These are phyloP conservation scores for Cassiopea andromeda DNA, from an alignment of 30 jellyfish, hydroid and myxozoan genomes.

Conservation along the genomic window DNA sequence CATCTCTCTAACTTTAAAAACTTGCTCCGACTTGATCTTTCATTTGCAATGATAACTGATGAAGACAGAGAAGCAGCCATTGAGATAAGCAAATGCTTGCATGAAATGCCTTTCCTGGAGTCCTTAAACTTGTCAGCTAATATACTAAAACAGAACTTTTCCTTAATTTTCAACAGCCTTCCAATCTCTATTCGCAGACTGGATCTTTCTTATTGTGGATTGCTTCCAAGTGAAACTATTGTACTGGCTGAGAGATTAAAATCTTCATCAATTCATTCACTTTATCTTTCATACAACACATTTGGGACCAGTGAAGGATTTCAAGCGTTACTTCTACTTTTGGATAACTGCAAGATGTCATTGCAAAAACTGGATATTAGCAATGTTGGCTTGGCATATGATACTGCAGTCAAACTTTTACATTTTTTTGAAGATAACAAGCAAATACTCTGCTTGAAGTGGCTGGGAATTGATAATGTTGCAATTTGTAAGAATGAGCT, in stretches of 20 bases:
- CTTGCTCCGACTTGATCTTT: slow-evolving; percentile 16
- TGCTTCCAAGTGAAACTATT: background rate
- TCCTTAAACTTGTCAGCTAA: slow-evolving; percentile 3
- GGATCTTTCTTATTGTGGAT: slow-evolving; percentile 16
- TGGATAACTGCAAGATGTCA: slow-evolving; percentile 17
- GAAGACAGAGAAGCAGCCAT: slow-evolving; percentile 10
- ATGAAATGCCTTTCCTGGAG: slow-evolving; percentile 1
- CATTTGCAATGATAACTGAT: slow-evolving; percentile 40
- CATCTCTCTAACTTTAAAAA: slow-evolving; percentile 4
- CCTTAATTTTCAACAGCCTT: slow-evolving; percentile 8
- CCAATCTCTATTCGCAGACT: slow-evolving; percentile 9
- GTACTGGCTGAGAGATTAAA: slow-evolving; percentile 16
- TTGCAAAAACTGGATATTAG: slow-evolving; percentile 11
- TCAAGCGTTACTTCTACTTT: background rate
- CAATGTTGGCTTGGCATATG: slow-evolving; percentile 25
- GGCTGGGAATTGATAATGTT: background rate
- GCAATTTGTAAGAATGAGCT: background rate
- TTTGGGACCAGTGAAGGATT: background rate
- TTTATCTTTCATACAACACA: background rate
- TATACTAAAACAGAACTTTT: background rate
- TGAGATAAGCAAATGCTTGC: background rate
- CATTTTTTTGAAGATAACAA: background rate
- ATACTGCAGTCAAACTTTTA: background rate
- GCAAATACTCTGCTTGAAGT: background rate
- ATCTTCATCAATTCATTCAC: slow-evolving; percentile 1